phyloP scores from a whole-genome alignment of 2,113 vertebrate species.

The Pogona vitticeps region DNA sequence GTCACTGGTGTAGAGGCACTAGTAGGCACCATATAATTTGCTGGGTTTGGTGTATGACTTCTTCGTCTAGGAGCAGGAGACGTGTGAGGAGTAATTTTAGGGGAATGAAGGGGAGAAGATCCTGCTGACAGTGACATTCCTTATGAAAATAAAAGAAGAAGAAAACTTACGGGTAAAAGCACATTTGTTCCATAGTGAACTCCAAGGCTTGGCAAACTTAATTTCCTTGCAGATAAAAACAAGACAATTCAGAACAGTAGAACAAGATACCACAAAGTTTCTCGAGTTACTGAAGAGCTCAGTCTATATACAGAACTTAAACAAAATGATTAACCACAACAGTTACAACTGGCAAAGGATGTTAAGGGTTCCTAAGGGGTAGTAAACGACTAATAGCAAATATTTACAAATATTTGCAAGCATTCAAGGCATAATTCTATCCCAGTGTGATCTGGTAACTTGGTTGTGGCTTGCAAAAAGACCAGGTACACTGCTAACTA shows the following conservation, averaged over 20 bases:
- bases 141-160: slow-evolving; percentile 70
- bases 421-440: background rate
- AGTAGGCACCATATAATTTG: slow-evolving; percentile 96
- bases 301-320: background rate
- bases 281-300: background rate
- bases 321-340: background rate
- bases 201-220: slow-evolving; percentile 47
- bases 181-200: slow-evolving; percentile 19
- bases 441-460: background rate
- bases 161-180: slow-evolving; percentile 5
- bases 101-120: slow-evolving; percentile 97
- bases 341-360: background rate
- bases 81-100: slow-evolving; percentile 98
- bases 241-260: slow-evolving; percentile 5
- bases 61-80: slow-evolving; percentile 95
- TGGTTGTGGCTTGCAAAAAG: background rate
- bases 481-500: background rate
- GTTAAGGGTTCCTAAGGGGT: background rate
- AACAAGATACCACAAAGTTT: background rate
- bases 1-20: slow-evolving; percentile 83
- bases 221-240: background rate
- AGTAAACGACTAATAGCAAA: background rate
- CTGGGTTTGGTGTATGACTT: slow-evolving; percentile 97
- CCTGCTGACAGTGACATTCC: slow-evolving; percentile 98
- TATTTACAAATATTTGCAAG: background rate